A percentile compares a stretch with the other conserved stretches of the same genome.
Evolutionary conservation across 1,140 invertebrate genomes (phyloP).

Genomic region (Habropoda laboriosa): DNA sequence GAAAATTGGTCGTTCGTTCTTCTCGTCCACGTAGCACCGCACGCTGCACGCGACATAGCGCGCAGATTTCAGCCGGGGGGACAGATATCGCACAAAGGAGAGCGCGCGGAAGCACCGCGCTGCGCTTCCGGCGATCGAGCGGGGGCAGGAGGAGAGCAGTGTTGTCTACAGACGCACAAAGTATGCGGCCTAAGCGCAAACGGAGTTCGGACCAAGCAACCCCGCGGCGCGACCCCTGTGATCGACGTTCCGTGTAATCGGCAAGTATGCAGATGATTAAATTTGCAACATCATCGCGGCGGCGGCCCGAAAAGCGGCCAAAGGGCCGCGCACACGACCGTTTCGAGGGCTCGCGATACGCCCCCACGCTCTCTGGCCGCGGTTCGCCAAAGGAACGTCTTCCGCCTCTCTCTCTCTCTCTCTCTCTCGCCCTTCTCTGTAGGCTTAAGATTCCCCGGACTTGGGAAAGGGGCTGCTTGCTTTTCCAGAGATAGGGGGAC

Average conservation of each 20-base stretch:
- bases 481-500: too few species aligned
- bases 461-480: neutral
- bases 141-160: neutral
- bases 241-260: conserved; percentile 82
- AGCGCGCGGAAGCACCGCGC: conserved; percentile 2
- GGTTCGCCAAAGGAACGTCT: conserved; percentile 73
- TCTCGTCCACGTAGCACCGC: too few species aligned
- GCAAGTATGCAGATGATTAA: conserved; percentile 83
- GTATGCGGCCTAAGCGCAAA: conserved; percentile 66
- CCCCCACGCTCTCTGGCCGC: conserved; percentile 68
- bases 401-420: conserved; percentile 16
- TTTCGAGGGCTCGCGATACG: conserved; percentile 66
- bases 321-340: conserved; percentile 71
- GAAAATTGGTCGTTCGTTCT: too few species aligned
- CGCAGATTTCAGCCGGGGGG: neutral
- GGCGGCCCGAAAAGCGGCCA: conserved; percentile 76
- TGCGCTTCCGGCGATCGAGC: conserved; percentile 35
- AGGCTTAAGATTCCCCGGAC: conserved; percentile 42
- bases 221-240: conserved; percentile 78
- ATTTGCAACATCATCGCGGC: conserved; percentile 82
- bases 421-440: too few species aligned
- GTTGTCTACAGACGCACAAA: conserved; percentile 57
- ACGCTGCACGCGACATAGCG: too few species aligned
- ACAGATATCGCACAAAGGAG: neutral
- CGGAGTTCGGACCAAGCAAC: conserved; percentile 64